phyloP scores from a whole-genome alignment of 2,797 vertebrate species.

The Ceryle rudis region DNA sequence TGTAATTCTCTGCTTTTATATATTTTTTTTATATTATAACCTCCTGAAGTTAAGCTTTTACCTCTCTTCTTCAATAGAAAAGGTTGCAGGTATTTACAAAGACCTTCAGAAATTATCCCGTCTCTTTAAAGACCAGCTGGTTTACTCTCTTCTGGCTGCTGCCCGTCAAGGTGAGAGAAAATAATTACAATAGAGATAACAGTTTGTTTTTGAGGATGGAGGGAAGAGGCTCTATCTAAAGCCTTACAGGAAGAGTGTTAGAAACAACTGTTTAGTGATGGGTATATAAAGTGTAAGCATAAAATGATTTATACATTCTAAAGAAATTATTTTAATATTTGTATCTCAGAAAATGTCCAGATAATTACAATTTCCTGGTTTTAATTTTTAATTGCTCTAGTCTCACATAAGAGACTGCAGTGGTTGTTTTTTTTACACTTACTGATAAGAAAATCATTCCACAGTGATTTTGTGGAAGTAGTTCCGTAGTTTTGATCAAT shows the following conservation, averaged over 20 bases:
- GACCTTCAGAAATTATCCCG: slow-evolving; percentile 90
- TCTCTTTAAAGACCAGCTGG: slow-evolving; percentile 93
- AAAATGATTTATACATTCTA: not conserved
- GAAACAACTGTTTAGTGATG: not conserved
- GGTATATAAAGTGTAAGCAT: not conserved
- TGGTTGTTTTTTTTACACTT: not conserved
- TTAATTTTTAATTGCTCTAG: not conserved
- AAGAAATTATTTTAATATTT: not conserved
- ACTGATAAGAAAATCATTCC: not conserved
- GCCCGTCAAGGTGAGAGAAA: slow-evolving; percentile 86
- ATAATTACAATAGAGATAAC: not conserved
- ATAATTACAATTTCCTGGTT: not conserved
- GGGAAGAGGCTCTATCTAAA: not conserved
- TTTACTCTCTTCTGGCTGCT: slow-evolving; percentile 90
- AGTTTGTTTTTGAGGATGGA: not conserved
- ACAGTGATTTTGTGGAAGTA: not conserved
- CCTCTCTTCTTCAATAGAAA: slow-evolving; percentile 68
- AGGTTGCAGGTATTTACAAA: slow-evolving; percentile 84
- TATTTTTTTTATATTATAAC: not conserved
- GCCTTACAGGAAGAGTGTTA: not conserved
- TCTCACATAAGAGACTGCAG: not conserved
- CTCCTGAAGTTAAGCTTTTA: not conserved
- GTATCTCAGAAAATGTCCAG: not conserved
- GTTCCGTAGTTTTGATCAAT: not conserved
- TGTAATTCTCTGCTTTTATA: accelerated